Conservation (phyloP, 2,888 invertebrate species). For the Philaethria dido region DNA sequence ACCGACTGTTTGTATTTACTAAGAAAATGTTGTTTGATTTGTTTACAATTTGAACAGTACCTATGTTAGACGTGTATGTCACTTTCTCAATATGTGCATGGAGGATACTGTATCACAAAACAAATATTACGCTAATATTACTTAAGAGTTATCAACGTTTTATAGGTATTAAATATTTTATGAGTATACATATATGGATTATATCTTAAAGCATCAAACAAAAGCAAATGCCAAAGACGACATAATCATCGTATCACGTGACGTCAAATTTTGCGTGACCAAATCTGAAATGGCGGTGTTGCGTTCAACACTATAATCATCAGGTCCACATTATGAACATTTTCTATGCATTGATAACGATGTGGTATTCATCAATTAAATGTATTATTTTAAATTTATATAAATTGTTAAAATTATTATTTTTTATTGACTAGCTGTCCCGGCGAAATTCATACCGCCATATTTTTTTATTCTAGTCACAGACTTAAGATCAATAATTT, state of each 20-base stretch:
- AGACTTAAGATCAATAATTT: too few relatives aligned
- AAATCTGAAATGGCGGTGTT: slow-evolving; percentile 34
- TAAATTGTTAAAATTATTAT: too few relatives aligned
- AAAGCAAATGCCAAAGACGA: slow-evolving; percentile 26
- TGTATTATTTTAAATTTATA: background rate
- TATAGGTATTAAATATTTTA: slow-evolving; percentile 1
- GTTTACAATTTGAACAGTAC: slow-evolving; percentile 45
- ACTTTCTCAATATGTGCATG: too few relatives aligned
- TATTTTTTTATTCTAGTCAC: too few relatives aligned
- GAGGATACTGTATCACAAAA: too few relatives aligned
- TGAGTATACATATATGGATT: background rate
- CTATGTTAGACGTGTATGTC: background rate
- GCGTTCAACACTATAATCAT: slow-evolving; percentile 35
- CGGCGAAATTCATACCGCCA: too few relatives aligned
- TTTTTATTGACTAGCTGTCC: too few relatives aligned
- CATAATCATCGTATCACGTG: slow-evolving; percentile 42
- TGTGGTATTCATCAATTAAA: slow-evolving; percentile 3
- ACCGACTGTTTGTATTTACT: slow-evolving; percentile 62
- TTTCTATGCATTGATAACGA: slow-evolving; percentile 32
- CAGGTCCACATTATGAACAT: slow-evolving; percentile 29
- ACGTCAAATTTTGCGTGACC: slow-evolving; percentile 39
- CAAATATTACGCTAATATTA: too few relatives aligned
- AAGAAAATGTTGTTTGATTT: slow-evolving; percentile 63
- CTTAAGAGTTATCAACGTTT: too few relatives aligned
- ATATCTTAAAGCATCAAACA: slow-evolving; percentile 41